Base-by-base conservation (phyloP, 2,113 vertebrate species). In the Sclerurus mexicanus region DNA sequence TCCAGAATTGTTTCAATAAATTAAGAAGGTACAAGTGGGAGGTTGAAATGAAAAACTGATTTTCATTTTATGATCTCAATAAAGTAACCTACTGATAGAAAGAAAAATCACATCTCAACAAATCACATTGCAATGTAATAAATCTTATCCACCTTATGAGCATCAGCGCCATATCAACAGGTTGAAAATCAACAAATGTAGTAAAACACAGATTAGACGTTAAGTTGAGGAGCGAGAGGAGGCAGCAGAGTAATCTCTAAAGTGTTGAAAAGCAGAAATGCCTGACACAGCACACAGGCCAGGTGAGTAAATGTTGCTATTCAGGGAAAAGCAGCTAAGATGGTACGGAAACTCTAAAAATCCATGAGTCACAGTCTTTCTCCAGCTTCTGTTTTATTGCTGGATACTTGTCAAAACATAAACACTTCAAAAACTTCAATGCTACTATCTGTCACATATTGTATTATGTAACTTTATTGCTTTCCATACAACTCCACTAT, bases 11-110 rank as follows among this genome's bases (percentile, higher is more conserved):
- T 95, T 95, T 93, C 84, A 73, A 79, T 94, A 95, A 85, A 89
- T 87, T 95, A 85, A 93, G 5, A 31, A 10, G 19, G 8, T 83
- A 44, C 30, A 71, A 85, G 62, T 73, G 62, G 66, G 80, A 92
- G 71, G 81, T 37, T 84, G 89, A 95, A 81, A 89, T 85, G 71
- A 94, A 87, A 95, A 95, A 63, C 59, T 83, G 59, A 63, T 93
- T 93, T 95, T 94, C 55, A 35, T 80, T 93, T 96, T 92, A 85
- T 92, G 67, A 66, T 92, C 87, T 94, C 81, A 93, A 78, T 82
- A 92, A 94, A 95, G 39, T 74, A 95, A 93, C 66, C 68, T 92
- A 69, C 62, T 73, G 74, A 92, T 93, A 89, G 80, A 93, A 93
- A 68, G 60, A 92, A 92, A 90, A 91, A 91, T 73, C 55, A 73